Evolutionary conservation across 2,888 invertebrate species (phyloP), one percentile per base, ranked within the genome.

Genomic region (Drosophila basisetae): DNA sequence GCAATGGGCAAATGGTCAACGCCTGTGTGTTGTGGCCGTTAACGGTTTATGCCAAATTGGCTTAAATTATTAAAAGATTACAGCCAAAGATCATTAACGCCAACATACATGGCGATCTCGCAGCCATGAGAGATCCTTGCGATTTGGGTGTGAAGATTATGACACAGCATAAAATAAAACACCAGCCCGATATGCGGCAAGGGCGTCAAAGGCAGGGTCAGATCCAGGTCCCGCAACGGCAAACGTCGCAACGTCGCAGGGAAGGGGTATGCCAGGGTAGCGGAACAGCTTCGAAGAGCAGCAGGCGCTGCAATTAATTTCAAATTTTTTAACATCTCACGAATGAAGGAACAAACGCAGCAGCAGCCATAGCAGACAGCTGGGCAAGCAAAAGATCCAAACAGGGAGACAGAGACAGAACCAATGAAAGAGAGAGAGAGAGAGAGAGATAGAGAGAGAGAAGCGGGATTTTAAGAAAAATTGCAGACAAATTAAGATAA

Each of bases 21-120:
- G 84, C 84, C 84, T 76, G 76, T 76, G 68, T 62, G 59, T 64
- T 63, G 67, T 69, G 74, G 76, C 74, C 75, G 76, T 87, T 91
- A 91, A 91, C 90, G 91, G 91, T 90, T 88, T 86, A 83, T 80
- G 80, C 68, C 91, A 84, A 90, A 91, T 91, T 91, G 90, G 89
- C 91, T 91, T 91, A 91, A 91, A 91, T 91, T 91, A 90, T 91
- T 90, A 87, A 90, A 89, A 91, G 91, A 91, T 91, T 91, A 91
- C 78, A 80, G 79, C 77, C 74, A 73, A 83, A 83, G 81, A 82
- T 82, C 82, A 81, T 82, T 82, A 82, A 64, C 74, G 69, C 68
- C 74, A 80, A 65, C 83, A 56, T 62, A 55, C 83, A 78, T 70
- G 74, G 64, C 68, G 68, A 69, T 77, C 73, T 66, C 53, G 39